phyloP scores from a whole-genome alignment of 2,888 invertebrate genomes.

The Hypolimnas misippus region DNA sequence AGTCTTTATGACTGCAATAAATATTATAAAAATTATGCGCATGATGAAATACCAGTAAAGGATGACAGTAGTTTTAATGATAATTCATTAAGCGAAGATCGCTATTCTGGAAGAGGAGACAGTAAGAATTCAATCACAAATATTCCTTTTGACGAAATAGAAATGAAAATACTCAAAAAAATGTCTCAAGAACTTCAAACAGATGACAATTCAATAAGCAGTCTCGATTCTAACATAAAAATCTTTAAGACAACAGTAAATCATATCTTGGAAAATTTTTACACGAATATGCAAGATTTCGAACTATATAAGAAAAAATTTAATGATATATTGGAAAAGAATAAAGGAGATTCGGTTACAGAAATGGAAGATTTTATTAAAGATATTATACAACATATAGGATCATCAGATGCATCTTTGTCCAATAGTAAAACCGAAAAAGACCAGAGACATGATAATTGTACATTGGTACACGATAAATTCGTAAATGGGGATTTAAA shows the following conservation, averaged over 20 bases:
- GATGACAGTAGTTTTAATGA: conserved; percentile 47
- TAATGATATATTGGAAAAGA: conserved; percentile 64
- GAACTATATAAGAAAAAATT: conserved; percentile 68
- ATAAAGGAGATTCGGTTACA: conserved; percentile 56
- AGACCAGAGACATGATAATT: conserved; percentile 6
- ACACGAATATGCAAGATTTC: conserved; percentile 64
- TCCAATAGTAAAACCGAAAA: conserved; percentile 36
- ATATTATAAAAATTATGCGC: conserved; percentile 67
- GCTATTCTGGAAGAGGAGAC: conserved; percentile 36
- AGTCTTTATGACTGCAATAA: conserved; percentile 41
- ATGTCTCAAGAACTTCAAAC: conserved; percentile 63
- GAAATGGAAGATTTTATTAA: conserved; percentile 73
- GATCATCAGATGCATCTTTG: conserved; percentile 56
- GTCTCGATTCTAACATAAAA: conserved; percentile 68
- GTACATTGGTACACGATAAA: no score
- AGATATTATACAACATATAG: conserved; percentile 70
- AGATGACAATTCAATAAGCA: conserved; percentile 53
- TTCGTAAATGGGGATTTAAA: background rate
- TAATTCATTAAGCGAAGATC: conserved; percentile 42
- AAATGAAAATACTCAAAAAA: conserved; percentile 59
- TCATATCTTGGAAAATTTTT: conserved; percentile 70
- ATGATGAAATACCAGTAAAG: conserved; percentile 66
- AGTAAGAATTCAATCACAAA: conserved; percentile 54
- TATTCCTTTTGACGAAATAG: conserved; percentile 63
- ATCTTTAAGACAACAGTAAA: conserved; percentile 69